These are phyloP conservation scores for Picathartes gymnocephalus DNA, from an alignment of 2,113 vertebrate genomes.

Conservation along the genomic window DNA sequence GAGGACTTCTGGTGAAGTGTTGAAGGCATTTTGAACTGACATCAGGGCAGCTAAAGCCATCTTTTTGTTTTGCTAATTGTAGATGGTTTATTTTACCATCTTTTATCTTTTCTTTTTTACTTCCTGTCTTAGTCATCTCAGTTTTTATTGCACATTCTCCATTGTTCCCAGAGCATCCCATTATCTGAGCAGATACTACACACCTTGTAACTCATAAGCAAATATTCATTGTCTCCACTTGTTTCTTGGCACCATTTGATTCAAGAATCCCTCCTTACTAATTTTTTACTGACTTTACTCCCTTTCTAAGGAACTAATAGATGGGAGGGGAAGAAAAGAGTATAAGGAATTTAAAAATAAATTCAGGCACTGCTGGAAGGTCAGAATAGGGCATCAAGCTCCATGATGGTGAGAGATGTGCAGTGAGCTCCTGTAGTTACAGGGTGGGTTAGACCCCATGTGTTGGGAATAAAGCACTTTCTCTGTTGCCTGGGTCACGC, in stretches of 20 bases:
- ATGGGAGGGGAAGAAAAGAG: background rate
- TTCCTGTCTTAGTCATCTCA: background rate
- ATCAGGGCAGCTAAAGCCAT: background rate
- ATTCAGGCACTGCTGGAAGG: background rate
- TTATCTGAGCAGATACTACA: background rate
- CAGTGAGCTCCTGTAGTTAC: background rate
- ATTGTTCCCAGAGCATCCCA: constrained; percentile 15
- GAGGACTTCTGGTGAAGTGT: background rate
- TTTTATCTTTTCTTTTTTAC: background rate
- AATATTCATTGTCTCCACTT: background rate
- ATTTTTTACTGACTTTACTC: background rate
- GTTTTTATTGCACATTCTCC: background rate
- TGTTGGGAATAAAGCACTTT: background rate
- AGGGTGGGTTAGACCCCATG: background rate
- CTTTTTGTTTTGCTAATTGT: background rate
- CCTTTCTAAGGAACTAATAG: background rate
- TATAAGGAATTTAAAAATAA: background rate
- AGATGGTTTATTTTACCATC: background rate
- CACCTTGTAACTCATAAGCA: constrained; percentile 3
- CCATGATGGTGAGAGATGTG: background rate
- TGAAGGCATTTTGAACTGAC: background rate
- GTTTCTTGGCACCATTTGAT: background rate
- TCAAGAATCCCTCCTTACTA: background rate
- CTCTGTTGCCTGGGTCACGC: background rate
- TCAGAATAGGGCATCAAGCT: background rate